Base-by-base conservation (phyloP, 2,888 invertebrate genomes). In the Plebejus argus region DNA sequence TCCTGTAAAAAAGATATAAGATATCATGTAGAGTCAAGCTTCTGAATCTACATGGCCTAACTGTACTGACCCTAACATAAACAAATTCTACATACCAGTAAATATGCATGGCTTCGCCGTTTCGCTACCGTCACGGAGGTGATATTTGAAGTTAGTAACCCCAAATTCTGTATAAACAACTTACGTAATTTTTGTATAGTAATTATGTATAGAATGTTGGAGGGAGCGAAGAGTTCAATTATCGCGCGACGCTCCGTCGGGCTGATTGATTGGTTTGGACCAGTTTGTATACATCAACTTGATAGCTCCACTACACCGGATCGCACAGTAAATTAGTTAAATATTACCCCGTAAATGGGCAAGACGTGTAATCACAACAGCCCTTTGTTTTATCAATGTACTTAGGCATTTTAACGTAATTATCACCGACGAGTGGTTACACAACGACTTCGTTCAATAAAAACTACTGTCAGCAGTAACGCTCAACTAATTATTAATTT, bases 121-220 rank as follows among this genome's bases (percentile, higher is more conserved):
- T 28, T 28, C 28, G 28, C 28, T 28, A 28, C 28, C 28, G 28
- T 28, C 28, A 2, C 28, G 28, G 28, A 28, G 28, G 28, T 28
- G 28, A 28, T 28, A 28, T 28, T 2, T 28, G 28, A 2, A 28
- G 28, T 28, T 28, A 28, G 28, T 28, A 28, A 28, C 28, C 28
- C 28, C 28, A 28, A 2, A 28, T 49, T 49, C 49, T 49, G 15
- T 49, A 53, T 66, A 33, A 66, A 1, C 23, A 66, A 23, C 66
- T 89, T 84, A 90, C 91, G 91, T 92, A 92, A 93, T 93, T 92
- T 92, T 93, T 91, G 92, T 87, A 90, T 92, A 91, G 92, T 90
- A 93, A 92, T 92, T 92, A 92, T 92, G 89, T 92, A 91, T 91
- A 89, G 90, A 90, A 90, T 90, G 85, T 89, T 86, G 82, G 84